phyloP scores from a whole-genome alignment of 2,113 vertebrate genomes.

The Albula goreensis region DNA sequence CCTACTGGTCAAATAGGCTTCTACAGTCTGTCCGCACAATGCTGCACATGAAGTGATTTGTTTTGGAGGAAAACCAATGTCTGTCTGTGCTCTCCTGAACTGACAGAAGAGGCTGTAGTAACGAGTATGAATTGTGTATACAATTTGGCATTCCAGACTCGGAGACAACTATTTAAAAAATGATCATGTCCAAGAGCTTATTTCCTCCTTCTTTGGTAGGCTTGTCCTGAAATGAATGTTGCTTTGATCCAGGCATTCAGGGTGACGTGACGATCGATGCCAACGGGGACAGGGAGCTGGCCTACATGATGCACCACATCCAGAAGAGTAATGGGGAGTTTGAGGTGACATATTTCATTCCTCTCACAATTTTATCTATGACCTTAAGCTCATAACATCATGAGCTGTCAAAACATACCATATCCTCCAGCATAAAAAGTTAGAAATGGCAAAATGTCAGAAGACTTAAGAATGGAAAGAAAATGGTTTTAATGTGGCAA shows the following conservation, averaged over 20 bases:
- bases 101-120: no score
- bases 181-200: not conserved
- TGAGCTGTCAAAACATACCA: not conserved
- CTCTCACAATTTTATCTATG: not conserved
- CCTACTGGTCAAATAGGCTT: no score
- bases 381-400: not conserved
- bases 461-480: no score
- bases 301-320: constrained; percentile 48
- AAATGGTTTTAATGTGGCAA: not conserved
- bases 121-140: no score
- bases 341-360: constrained; percentile 29
- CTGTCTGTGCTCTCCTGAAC: no score
- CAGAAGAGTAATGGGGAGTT: constrained; percentile 32
- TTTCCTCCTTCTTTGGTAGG: not conserved
- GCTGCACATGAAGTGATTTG: no score
- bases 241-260: constrained; percentile 38
- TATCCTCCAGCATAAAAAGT: no score
- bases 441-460: no score
- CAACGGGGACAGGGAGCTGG: constrained; percentile 47
- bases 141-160: no score
- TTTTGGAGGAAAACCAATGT: no score
- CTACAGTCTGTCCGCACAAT: no score
- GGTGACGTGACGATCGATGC: constrained; percentile 51
- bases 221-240: not conserved
- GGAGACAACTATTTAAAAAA: not conserved